Evolutionary conservation across 2,797 vertebrate genomes (phyloP), one percentile per base, ranked within the genome.

Genomic region (Sebastes cheni): DNA sequence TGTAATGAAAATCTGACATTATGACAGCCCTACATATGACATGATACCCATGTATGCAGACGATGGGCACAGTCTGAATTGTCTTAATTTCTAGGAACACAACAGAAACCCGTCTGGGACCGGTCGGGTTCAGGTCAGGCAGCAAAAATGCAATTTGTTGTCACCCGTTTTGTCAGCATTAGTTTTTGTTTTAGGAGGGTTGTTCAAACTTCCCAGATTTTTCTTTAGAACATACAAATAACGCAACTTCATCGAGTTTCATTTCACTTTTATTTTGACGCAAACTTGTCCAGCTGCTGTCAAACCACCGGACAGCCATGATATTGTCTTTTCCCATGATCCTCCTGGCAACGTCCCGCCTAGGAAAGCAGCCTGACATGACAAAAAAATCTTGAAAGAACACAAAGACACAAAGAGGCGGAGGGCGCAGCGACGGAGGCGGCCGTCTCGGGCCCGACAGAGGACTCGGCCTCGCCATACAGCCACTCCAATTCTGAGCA

Each of bases 331-430:
- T 93, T 97, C 96, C 96, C 97, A 97, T 96, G 97, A 98, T 97
- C 96, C 97, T 96, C 96, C 95, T 96, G 96, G 97, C 94, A 95
- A 95, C 94, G 91, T 96, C 92, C 93, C 90, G 88, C 95, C 95
- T 95, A 95, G 96, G 92, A 95, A 96, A 96, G 94, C 95, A 96
- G 96, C 96, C 97, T 62, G 94, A 96, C 96, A 95, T 27, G 72
- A 80, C 79, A 84, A 96, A 96, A 86, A 84, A 88, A 95, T 91
- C 90, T 93, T 94, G 90, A 93, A 96, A 95, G 97, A 96, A 96
- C 96, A 99, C 97, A 99, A 99, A 98, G 96, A 96, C 97, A 98
- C 97, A 98, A 98, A 97, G 97, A 96, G 96, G 95, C 96, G 90
- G 95, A 96, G 97, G 97, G 97, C 95, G 96, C 96, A 96, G 96